Conservation (phyloP, 2,797 vertebrate genomes). For the Typhlichthys subterraneus region DNA sequence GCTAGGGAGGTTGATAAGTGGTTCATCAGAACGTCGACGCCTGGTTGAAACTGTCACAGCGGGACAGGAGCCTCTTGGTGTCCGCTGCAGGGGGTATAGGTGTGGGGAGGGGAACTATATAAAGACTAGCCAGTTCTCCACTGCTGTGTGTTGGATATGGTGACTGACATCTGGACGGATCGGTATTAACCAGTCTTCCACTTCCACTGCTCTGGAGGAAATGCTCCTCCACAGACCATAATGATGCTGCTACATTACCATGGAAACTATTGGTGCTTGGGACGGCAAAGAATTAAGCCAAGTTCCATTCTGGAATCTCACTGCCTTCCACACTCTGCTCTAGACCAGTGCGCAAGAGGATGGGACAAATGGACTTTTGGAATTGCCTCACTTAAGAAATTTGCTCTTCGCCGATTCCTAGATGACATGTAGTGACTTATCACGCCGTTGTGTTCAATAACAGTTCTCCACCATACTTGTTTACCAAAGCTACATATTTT, state of each 20-base stretch:
- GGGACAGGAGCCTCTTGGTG: slow-evolving; percentile 34
- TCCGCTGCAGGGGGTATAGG: slow-evolving; percentile 41
- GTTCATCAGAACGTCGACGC: slow-evolving; percentile 31
- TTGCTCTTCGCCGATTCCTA: slow-evolving; percentile 53
- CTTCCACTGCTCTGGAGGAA: slow-evolving; percentile 64
- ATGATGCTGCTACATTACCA: slow-evolving; percentile 79
- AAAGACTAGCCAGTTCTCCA: slow-evolving; percentile 76
- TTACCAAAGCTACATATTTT: slow-evolving; percentile 91
- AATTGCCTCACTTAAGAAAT: slow-evolving; percentile 57
- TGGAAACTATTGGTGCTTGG: slow-evolving; percentile 72
- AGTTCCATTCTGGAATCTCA: slow-evolving; percentile 42
- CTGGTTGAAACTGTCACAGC: slow-evolving; percentile 49
- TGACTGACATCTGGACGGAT: slow-evolving; percentile 80
- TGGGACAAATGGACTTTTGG: slow-evolving; percentile 42
- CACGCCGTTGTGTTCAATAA: slow-evolving; percentile 69
- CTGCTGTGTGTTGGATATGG: slow-evolving; percentile 73
- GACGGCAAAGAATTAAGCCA: slow-evolving; percentile 46
- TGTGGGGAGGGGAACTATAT: slow-evolving; percentile 34
- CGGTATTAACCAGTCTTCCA: slow-evolving; percentile 74
- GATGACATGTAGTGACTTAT: slow-evolving; percentile 62
- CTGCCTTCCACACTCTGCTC: slow-evolving; percentile 63
- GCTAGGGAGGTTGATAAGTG: slow-evolving; percentile 35
- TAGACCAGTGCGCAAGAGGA: slow-evolving; percentile 46
- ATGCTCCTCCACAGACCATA: slow-evolving; percentile 70
- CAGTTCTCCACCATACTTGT: slow-evolving; percentile 72